Evolutionary conservation across 2,797 vertebrate genomes (phyloP).

Genomic region (Phylloscopus collybita): DNA sequence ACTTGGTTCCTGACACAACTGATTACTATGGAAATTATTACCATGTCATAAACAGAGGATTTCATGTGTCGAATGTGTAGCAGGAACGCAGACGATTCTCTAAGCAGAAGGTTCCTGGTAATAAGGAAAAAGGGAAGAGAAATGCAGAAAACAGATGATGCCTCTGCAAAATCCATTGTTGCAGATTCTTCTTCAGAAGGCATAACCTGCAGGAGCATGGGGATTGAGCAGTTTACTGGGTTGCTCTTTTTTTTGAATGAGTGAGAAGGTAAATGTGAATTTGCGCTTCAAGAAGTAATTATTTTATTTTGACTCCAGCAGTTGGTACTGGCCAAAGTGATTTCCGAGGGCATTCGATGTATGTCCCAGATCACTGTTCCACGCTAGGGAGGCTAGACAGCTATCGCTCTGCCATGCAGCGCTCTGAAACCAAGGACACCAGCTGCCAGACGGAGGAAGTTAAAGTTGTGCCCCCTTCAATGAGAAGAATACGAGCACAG

Average conservation of each 20-base stretch:
- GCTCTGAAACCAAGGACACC: slow-evolving; percentile 87
- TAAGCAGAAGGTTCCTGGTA: slow-evolving; percentile 52
- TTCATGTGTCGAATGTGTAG: slow-evolving; percentile 30
- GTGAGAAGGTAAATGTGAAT: neutral
- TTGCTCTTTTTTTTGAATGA: neutral
- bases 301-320: slow-evolving; percentile 74
- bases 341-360: slow-evolving; percentile 86
- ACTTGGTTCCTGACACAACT: slow-evolving; percentile 60
- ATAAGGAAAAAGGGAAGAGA: slow-evolving; percentile 58
- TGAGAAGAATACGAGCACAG: slow-evolving; percentile 94
- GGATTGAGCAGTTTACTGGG: neutral
- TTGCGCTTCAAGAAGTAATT: slow-evolving; percentile 56
- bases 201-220: neutral
- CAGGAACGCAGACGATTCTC: slow-evolving; percentile 49
- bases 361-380: slow-evolving; percentile 88
- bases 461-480: slow-evolving; percentile 92
- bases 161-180: slow-evolving; percentile 21
- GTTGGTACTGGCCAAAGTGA: slow-evolving; percentile 83
- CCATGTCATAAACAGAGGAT: slow-evolving; percentile 70
- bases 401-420: slow-evolving; percentile 76
- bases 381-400: slow-evolving; percentile 86
- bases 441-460: slow-evolving; percentile 94
- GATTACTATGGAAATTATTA: slow-evolving; percentile 75
- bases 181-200: slow-evolving; percentile 16
- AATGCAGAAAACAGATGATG: neutral